Evolutionary conservation across 2,797 vertebrate genomes (phyloP), one percentile per base, ranked within the genome.

Genomic region (Urophycis tenuis): DNA sequence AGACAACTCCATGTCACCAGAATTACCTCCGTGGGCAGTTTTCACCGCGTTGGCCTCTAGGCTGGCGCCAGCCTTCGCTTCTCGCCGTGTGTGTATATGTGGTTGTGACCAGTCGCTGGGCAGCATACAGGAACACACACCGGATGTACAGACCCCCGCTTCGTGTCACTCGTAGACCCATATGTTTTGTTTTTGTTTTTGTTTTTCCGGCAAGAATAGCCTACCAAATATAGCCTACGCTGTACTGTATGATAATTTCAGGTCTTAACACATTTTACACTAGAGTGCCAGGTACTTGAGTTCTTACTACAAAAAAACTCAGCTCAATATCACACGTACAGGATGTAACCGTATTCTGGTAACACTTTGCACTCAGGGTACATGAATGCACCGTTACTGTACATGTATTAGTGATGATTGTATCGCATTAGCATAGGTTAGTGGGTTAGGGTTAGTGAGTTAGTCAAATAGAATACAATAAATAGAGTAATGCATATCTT

Each of bases 201-300:
- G n/a, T n/a, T n/a, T 67, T 67, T 29, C 11, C 60, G 60, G 25
- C n/a, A 67, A 29, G 17, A 53, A 53, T 53, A 88, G 39, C 12
- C 39, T 14, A 41, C 39, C 11, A 41, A 91, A 91, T 79, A 84
- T 53, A 19, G 76, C 78, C 81, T 76, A 77, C 82, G 74, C 78
- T 75, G 1, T 0, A 74, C 77, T 49, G 33, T 72, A 1, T 12
- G 79, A 31, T 71, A 32, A 6, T 34, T 80, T 75, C 77, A 87
- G 74, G 84, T 90, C 79, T 86, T 80, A 5, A 30, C 36, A 78
- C 12, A 41, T 60, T 25, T 39, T 45, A 33, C 33, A 74, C 60
- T 53, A n/a, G 74, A 78, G 77, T 71, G 77, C 14, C 69, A 33
- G 69, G 69, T 33, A 71, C 31, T 29, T 60, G 25, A 25, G 22